These are phyloP conservation scores for Pseudocheirus occidentalis DNA, from an alignment of 2,797 vertebrate species.

Conservation along the genomic window DNA sequence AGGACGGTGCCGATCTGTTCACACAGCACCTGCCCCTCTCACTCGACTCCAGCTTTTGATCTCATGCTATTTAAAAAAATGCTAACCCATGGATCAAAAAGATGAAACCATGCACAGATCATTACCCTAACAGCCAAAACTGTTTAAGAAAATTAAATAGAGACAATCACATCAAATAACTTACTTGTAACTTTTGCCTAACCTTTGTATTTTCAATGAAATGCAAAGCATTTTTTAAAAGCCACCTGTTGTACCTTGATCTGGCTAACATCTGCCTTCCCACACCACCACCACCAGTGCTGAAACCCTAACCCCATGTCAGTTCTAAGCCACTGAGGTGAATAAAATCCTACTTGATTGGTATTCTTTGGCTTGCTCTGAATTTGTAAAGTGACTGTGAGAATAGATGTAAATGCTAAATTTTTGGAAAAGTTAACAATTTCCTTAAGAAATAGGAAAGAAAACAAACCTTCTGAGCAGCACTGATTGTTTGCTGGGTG, in stretches of 20 bases:
- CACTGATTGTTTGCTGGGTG: neutral
- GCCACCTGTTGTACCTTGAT: neutral
- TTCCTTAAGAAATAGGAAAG: neutral
- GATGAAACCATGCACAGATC: neutral
- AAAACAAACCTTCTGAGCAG: constrained; percentile 3
- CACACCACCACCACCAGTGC: neutral
- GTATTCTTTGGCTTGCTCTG: neutral
- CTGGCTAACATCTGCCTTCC: neutral
- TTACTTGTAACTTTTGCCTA: neutral
- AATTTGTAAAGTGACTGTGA: neutral
- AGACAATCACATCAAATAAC: neutral
- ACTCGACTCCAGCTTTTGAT: neutral
- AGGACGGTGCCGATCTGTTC: neutral
- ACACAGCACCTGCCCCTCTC: neutral
- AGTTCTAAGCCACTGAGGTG: neutral
- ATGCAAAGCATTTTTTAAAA: neutral
- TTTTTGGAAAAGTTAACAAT: neutral
- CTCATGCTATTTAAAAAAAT: neutral
- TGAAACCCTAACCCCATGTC: neutral
- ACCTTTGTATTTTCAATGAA: neutral
- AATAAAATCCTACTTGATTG: neutral
- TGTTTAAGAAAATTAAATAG: neutral
- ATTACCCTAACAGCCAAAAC: neutral
- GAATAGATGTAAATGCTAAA: neutral
- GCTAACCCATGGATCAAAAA: neutral